Percentiles rank a stretch among this genome's conserved stretches.
phyloP scores from a whole-genome alignment of 2,113 vertebrate genomes.

The Onychostruthus taczanowskii region DNA sequence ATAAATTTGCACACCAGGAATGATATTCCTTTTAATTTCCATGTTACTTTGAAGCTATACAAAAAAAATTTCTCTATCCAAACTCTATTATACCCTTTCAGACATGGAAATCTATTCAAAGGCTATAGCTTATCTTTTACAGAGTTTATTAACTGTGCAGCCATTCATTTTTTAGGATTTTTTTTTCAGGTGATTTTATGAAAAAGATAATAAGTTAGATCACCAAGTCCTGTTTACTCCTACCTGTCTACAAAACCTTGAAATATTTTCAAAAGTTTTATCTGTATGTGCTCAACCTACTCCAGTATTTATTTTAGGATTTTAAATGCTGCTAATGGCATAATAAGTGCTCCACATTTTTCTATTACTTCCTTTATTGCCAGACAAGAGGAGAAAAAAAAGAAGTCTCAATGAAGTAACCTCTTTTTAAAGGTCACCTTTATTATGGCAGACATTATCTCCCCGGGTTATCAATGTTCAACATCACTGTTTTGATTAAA shows the following conservation, averaged over 20 bases:
- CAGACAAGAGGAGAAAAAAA: background rate
- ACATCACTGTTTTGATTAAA: slow-evolving; percentile 1
- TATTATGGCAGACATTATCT: slow-evolving; percentile 50
- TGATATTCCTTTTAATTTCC: background rate
- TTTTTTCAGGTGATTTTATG: background rate
- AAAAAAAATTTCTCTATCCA: background rate
- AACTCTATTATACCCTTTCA: background rate
- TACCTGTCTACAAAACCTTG: background rate
- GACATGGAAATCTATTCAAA: background rate
- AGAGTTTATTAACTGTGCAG: background rate
- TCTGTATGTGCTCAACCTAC: background rate
- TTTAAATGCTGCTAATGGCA: slow-evolving; percentile 36
- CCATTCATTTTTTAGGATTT: background rate
- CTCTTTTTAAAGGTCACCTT: slow-evolving; percentile 58
- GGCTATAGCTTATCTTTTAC: background rate
- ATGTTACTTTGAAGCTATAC: background rate
- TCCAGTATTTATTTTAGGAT: background rate
- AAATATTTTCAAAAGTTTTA: background rate
- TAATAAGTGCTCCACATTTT: slow-evolving; percentile 46
- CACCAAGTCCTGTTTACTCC: background rate
- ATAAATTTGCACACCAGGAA: background rate
- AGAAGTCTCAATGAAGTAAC: slow-evolving; percentile 32
- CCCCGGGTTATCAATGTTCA: slow-evolving; percentile 7
- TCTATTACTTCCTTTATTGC: slow-evolving; percentile 37
- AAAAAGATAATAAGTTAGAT: background rate